Percentiles rank a stretch among this genome's conserved stretches.
Conservation (phyloP, 2,888 invertebrate species). For the Harpalus rufipes region DNA sequence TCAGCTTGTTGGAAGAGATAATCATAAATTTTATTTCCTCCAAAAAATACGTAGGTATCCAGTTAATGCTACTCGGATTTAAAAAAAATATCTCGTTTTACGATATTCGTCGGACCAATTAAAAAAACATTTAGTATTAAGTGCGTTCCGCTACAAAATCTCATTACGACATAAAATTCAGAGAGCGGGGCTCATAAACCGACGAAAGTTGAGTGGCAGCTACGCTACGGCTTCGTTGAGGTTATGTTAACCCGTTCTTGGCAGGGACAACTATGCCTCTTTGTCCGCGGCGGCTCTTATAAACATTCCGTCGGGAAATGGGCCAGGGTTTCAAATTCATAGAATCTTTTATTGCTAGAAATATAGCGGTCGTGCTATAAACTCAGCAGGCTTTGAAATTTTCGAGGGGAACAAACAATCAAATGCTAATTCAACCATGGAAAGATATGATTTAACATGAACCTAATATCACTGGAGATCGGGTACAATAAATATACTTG, state of each 20-base stretch:
- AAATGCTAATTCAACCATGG: neutral
- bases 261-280: slow-evolving; percentile 29
- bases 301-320: slow-evolving; percentile 56
- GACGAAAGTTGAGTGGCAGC: neutral
- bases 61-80: neutral
- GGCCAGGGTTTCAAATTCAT: slow-evolving; percentile 60
- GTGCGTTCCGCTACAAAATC: slow-evolving; percentile 45
- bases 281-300: slow-evolving; percentile 50
- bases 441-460: too few species aligned
- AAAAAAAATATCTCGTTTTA: slow-evolving; percentile 30
- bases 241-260: too few species aligned
- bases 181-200: slow-evolving; percentile 12
- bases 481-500: too few species aligned
- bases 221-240: neutral
- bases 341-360: slow-evolving; percentile 64
- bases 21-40: slow-evolving; percentile 12
- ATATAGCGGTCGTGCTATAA: slow-evolving; percentile 54
- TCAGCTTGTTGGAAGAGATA: neutral
- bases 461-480: too few species aligned
- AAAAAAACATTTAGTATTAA: slow-evolving; percentile 38
- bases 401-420: neutral
- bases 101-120: slow-evolving; percentile 21
- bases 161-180: slow-evolving; percentile 38
- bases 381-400: slow-evolving; percentile 21
- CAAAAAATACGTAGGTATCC: slow-evolving; percentile 2